Conservation (phyloP, 64 coral and sea anemone species). For the Pocillopora verrucosa region DNA sequence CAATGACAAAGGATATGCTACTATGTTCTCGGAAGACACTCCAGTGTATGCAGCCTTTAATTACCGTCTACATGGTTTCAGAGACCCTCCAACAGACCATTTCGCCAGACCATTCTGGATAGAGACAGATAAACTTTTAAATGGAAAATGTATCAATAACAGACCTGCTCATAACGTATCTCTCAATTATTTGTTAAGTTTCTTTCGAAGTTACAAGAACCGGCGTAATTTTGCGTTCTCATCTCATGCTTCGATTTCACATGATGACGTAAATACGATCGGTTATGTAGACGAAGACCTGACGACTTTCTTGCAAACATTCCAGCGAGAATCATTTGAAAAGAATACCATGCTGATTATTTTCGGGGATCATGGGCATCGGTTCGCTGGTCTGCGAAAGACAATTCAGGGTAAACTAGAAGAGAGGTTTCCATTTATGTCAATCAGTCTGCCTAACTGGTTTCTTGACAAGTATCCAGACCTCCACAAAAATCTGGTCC, state of each 20-base stretch:
- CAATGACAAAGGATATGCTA: conserved; percentile 68
- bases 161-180: conserved; percentile 59
- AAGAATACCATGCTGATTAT: conserved; percentile 59
- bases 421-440: conserved; percentile 69
- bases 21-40: conserved; percentile 71
- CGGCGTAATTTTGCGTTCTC: conserved; percentile 62
- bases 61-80: conserved; percentile 68
- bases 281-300: conserved; percentile 72
- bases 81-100: conserved; percentile 74
- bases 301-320: conserved; percentile 33
- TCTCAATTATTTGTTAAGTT: conserved; percentile 60
- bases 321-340: conserved; percentile 53
- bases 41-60: conserved; percentile 58
- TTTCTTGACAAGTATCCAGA: conserved; percentile 36
- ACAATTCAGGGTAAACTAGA: conserved; percentile 77
- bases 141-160: conserved; percentile 35
- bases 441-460: conserved; percentile 62
- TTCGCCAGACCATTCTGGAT: conserved; percentile 80
- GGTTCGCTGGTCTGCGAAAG: conserved; percentile 34
- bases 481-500: conserved; percentile 39
- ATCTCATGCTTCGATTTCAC: conserved; percentile 54
- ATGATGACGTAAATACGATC: conserved; percentile 51
- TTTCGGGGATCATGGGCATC: conserved; percentile 61
- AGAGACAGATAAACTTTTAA: conserved; percentile 27
- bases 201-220: conserved; percentile 59